These are phyloP conservation scores for Cydia amplana DNA, from an alignment of 1,140 invertebrate genomes.

Conservation along the genomic window DNA sequence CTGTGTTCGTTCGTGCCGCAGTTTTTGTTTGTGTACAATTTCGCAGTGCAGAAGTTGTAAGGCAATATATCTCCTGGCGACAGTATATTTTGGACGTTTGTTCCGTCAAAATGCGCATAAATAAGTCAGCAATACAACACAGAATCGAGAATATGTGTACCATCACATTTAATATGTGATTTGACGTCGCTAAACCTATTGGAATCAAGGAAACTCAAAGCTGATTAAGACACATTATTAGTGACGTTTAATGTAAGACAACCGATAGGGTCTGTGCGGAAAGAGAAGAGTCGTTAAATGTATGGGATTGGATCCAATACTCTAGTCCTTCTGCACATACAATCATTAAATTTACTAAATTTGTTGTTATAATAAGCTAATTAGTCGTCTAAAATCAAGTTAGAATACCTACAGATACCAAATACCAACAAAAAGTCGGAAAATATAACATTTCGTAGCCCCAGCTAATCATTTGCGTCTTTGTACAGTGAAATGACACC, in stretches of 20 bases:
- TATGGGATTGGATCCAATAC: too few species aligned
- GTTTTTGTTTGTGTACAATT: constrained; percentile 25
- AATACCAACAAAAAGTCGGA: background rate
- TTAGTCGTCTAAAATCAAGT: background rate
- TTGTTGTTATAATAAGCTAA: too few species aligned
- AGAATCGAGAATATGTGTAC: background rate
- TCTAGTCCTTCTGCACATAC: too few species aligned
- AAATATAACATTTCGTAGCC: constrained; percentile 14
- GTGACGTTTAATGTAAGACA: too few species aligned
- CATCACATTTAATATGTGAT: constrained; percentile 2
- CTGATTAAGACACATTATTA: too few species aligned
- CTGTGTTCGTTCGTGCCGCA: background rate
- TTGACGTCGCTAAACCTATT: background rate
- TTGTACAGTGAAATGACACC: constrained; percentile 13
- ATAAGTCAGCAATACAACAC: background rate
- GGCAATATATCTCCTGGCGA: constrained; percentile 12
- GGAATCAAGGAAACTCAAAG: too few species aligned
- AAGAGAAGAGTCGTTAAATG: too few species aligned
- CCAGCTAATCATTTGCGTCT: constrained; percentile 16
- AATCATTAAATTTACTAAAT: too few species aligned
- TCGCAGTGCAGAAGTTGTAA: constrained; percentile 28
- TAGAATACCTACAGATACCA: background rate
- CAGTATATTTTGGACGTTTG: background rate
- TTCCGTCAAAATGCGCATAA: constrained; percentile 12
- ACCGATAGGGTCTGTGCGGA: too few species aligned